These are phyloP conservation scores for Pipistrellus kuhlii DNA, from an alignment of 2,797 vertebrate genomes.

Conservation along the genomic window DNA sequence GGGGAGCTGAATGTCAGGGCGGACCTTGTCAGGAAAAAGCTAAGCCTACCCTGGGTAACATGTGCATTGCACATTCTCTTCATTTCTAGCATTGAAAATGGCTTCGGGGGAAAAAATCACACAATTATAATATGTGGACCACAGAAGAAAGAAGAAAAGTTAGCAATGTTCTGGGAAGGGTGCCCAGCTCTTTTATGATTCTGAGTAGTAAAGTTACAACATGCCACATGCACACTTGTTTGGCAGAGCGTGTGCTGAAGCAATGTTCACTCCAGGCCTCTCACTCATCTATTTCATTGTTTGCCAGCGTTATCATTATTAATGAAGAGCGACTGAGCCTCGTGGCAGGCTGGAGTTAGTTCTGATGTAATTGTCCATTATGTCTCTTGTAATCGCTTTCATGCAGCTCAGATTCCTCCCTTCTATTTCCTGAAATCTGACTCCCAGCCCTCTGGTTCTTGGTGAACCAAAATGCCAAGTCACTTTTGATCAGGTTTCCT, in stretches of 20 bases:
- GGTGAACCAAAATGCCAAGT: constrained; percentile 75
- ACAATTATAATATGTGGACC: constrained; percentile 76
- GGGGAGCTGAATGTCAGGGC: not conserved
- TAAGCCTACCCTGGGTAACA: constrained; percentile 59
- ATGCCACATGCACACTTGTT: constrained; percentile 57
- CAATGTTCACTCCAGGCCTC: constrained; percentile 22
- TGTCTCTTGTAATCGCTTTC: constrained; percentile 63
- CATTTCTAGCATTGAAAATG: constrained; percentile 81
- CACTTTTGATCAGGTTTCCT: constrained; percentile 71
- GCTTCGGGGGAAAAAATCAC: constrained; percentile 61
- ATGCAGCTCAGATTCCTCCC: not conserved
- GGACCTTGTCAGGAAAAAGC: not conserved
- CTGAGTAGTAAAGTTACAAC: constrained; percentile 75
- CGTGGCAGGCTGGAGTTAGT: constrained; percentile 13
- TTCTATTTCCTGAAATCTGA: constrained; percentile 62
- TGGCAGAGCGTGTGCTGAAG: not conserved
- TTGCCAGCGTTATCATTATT: constrained; percentile 58
- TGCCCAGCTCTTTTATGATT: constrained; percentile 72
- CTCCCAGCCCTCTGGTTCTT: constrained; percentile 64
- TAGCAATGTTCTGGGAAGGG: constrained; percentile 78
- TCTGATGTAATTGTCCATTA: constrained; percentile 73
- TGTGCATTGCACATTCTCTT: constrained; percentile 44
- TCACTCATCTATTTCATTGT: constrained; percentile 26
- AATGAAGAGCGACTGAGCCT: constrained; percentile 60
- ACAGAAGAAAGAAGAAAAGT: constrained; percentile 74